Percentiles rank a stretch among this genome's conserved stretches.
Evolutionary conservation across 2,888 invertebrate genomes (phyloP).

Genomic region (Saturnia japonica): DNA sequence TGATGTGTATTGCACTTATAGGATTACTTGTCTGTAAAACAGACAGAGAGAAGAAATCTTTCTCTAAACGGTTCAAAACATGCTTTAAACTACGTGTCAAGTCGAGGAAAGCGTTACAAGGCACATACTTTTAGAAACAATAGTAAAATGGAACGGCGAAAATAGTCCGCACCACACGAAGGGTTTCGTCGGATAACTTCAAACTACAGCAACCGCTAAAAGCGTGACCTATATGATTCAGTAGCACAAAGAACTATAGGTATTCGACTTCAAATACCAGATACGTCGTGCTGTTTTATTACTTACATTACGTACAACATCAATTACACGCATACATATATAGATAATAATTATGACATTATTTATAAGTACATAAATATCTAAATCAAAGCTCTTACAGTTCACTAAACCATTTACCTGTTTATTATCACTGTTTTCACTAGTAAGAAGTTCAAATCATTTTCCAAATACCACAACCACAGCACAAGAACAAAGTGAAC

Average conservation of each 20-base stretch:
- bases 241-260: conserved; percentile 33
- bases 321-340: conserved; percentile 31
- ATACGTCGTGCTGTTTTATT: conserved; percentile 25
- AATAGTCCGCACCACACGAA: conserved; percentile 55
- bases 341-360: conserved; percentile 29
- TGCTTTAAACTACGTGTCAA: conserved; percentile 77
- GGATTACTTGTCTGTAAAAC: conserved; percentile 74
- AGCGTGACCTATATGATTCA: conserved; percentile 68
- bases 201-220: conserved; percentile 72
- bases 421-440: conserved; percentile 64
- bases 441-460: conserved; percentile 46
- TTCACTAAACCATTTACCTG: conserved; percentile 62
- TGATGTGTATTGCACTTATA: conserved; percentile 81
- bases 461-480: conserved; percentile 51
- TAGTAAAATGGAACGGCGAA: conserved; percentile 67
- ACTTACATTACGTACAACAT: neutral
- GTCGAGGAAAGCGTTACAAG: conserved; percentile 80
- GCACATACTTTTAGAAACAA: conserved; percentile 82
- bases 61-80: conserved; percentile 79
- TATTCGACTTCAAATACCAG: conserved; percentile 4
- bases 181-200: conserved; percentile 58
- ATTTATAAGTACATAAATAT: conserved; percentile 54
- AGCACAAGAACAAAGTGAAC: conserved; percentile 32
- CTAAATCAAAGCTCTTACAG: conserved; percentile 69
- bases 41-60: conserved; percentile 75